Evolutionary conservation across 2,797 vertebrate genomes (phyloP).

Genomic region (Phataginus tetradactyla): DNA sequence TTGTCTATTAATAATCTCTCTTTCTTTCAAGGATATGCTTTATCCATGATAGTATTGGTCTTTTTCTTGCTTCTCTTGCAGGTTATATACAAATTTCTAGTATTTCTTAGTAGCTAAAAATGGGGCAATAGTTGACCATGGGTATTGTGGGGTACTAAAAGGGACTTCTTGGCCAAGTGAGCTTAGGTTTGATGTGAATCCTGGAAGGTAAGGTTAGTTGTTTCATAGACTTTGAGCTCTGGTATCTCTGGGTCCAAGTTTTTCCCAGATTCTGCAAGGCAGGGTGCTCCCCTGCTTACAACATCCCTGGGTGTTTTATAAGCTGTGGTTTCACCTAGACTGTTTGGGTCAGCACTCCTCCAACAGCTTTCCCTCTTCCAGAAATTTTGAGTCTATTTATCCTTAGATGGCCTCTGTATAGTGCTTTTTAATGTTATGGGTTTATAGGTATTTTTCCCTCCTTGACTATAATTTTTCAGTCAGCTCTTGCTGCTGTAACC

Average conservation of each 20-base stretch:
- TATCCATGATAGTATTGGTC: background rate
- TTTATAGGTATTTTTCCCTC: background rate
- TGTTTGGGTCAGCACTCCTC: background rate
- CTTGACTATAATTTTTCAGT: background rate
- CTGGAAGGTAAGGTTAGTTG: background rate
- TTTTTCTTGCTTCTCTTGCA: background rate
- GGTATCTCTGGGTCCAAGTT: background rate
- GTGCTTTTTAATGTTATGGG: background rate
- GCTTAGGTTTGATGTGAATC: background rate
- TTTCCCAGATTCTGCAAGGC: background rate
- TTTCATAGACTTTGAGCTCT: background rate
- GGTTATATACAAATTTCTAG: background rate
- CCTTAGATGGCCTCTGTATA: background rate
- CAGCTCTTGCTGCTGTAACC: background rate
- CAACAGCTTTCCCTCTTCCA: background rate
- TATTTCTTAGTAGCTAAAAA: background rate
- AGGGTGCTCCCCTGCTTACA: background rate
- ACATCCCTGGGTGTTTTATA: background rate
- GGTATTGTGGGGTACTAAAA: fast-evolving
- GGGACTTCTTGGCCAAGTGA: background rate
- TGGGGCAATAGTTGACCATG: background rate
- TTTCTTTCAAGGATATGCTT: background rate
- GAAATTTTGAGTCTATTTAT: background rate
- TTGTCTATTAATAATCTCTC: background rate
- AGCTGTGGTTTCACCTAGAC: background rate